Evolutionary conservation across 2,113 vertebrate species (phyloP).

Genomic region (Corythornis vintsioides): DNA sequence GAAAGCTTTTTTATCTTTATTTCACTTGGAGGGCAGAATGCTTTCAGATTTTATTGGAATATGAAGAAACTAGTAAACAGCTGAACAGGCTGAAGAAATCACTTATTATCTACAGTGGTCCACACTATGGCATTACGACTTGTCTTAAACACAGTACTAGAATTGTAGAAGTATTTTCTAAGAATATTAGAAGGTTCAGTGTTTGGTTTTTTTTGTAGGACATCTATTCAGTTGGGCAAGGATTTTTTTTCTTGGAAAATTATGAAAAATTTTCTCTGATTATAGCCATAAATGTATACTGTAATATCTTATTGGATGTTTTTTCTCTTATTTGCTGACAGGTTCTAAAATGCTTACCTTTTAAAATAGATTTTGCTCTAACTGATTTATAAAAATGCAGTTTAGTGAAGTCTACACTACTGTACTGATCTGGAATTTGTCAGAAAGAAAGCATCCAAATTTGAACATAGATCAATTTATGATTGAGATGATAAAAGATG

Average conservation of each 20-base stretch:
- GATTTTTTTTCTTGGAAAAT: neutral
- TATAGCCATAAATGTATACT: neutral
- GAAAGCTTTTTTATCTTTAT: neutral
- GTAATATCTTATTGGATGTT: neutral
- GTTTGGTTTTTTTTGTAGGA: neutral
- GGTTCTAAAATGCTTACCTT: neutral
- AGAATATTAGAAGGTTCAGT: neutral
- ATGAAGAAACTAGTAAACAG: neutral
- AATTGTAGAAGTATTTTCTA: neutral
- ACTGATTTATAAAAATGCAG: neutral
- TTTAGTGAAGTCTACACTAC: neutral
- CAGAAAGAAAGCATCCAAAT: neutral
- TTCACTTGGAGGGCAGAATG: neutral
- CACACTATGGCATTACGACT: neutral
- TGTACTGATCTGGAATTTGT: neutral
- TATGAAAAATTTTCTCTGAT: neutral
- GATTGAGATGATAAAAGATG: neutral
- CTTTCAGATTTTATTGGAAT: neutral
- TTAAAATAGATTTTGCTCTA: neutral
- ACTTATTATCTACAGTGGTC: neutral
- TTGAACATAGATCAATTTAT: neutral
- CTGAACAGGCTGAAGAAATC: neutral
- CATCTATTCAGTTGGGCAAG: neutral
- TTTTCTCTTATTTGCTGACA: neutral
- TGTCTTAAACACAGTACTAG: neutral